Base-by-base conservation (phyloP, 2,113 vertebrate genomes). In the Seriola dumerili region DNA sequence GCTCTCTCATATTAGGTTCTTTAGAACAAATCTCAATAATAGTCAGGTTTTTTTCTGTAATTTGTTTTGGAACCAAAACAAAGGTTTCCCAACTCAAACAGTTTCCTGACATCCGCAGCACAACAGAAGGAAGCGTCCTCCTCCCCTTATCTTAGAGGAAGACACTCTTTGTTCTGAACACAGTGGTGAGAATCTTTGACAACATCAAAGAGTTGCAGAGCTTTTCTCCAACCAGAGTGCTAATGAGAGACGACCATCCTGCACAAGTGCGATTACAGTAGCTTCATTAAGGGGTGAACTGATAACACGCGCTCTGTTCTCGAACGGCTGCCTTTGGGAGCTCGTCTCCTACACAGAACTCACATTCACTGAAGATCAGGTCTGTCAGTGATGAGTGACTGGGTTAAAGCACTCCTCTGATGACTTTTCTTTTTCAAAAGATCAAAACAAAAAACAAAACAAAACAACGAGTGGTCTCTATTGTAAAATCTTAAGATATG, bases 81-180 rank as follows among this genome's bases (percentile, higher is more conserved):
- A 94, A 95, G 85, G 81, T 58, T 78, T 86, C 73, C 63, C 76
- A 85, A 83, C 79, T 87, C 82, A 90, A 88, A 91, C 88, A 78
- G 84, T 85, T 94, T 92, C 85, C 91, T 90, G 91, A 93, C 92
- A 93, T 87, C 72, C 84, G 61, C 63, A 19, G 81, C 52, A 59
- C 85, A 90, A 89, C 83, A 85, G 88, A 90, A 66, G 85, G 91
- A 88, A 85, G 69, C 72, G 32, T 89, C 85, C 84, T 85, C 93
- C 92, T 91, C 88, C 87, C 80, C 85, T 90, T 78, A 79, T 92
- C 91, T 86, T 85, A 59, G 73, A 80, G 89, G 91, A 90, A 87
- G 73, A 80, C 78, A 9, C 55, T 83, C 94, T 96, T 96, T 95
- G 92, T 95, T 95, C 91, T 92, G 46, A 88, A 83, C 81, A 86